A percentile compares a stretch with the other conserved stretches of the same genome.
phyloP scores from a whole-genome alignment of 2,888 invertebrate genomes.

The Amiota minor region DNA sequence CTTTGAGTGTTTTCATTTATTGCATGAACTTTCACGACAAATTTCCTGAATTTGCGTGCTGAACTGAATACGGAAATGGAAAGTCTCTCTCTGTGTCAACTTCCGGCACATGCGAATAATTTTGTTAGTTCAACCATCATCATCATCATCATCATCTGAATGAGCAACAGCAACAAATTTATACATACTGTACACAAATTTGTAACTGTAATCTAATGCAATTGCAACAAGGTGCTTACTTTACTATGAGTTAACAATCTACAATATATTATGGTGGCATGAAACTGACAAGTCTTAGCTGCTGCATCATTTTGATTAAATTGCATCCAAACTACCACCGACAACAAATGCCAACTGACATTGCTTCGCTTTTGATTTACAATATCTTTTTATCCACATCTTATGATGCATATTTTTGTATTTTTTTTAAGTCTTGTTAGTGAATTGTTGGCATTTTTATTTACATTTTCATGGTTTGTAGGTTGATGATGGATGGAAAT shows the following conservation, averaged over 20 bases:
- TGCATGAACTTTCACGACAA: constrained; percentile 1
- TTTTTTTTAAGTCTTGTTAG: background rate
- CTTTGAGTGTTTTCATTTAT: background rate
- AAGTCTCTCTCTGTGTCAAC: constrained; percentile 11
- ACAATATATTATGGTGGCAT: background rate
- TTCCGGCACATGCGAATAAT: constrained; percentile 25
- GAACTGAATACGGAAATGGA: constrained; percentile 20
- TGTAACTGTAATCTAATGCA: constrained; percentile 23
- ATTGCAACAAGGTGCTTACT: constrained; percentile 21
- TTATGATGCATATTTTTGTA: background rate
- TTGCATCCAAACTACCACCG: background rate
- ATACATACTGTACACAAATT: background rate
- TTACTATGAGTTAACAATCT: constrained; percentile 24
- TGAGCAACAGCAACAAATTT: background rate
- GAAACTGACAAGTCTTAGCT: constrained; percentile 10
- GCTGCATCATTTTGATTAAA: constrained; percentile 18
- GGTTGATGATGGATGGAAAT: constrained; percentile 9
- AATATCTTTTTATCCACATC: background rate
- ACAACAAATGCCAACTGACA: no score
- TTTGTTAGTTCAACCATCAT: constrained; percentile 1
- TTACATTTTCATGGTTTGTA: background rate
- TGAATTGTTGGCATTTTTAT: background rate
- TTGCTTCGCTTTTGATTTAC: no score
- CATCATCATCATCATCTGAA: background rate
- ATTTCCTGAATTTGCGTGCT: constrained; percentile 21